A percentile compares a stretch with the other conserved stretches of the same genome.
phyloP scores from a whole-genome alignment of 2,797 vertebrate genomes.

The Brachymystax lenok region DNA sequence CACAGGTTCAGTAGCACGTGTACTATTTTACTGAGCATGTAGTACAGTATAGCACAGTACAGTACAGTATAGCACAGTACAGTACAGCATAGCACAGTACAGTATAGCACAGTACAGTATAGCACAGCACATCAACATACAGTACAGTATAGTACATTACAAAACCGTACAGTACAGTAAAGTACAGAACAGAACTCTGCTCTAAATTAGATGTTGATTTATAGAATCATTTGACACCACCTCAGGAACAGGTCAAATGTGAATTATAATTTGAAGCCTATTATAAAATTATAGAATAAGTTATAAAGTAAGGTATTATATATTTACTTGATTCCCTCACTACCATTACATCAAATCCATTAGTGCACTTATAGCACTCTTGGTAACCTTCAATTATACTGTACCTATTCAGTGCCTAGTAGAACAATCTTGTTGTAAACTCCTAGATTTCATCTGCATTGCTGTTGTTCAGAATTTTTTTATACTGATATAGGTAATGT shows the following conservation, averaged over 20 bases:
- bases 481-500: constrained; percentile 4
- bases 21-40: not conserved
- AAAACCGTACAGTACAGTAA: too few relatives aligned
- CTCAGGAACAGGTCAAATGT: not conserved
- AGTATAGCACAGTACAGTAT: not conserved
- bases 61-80: not conserved
- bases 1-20: not conserved
- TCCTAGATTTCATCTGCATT: not conserved
- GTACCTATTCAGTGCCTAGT: constrained; percentile 39
- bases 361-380: not conserved
- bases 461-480: not conserved
- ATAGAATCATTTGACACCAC: not conserved
- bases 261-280: not conserved
- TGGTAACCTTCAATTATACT: constrained; percentile 9
- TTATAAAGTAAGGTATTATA: not conserved
- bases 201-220: not conserved
- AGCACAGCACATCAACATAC: not conserved
- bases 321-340: not conserved
- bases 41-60: not conserved
- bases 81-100: not conserved
- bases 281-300: not conserved
- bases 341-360: not conserved
- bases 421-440: constrained; percentile 14
- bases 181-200: not conserved
- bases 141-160: not conserved